Evolutionary conservation across 2,888 invertebrate genomes (phyloP).

Genomic region (Cephus pygmeus): DNA sequence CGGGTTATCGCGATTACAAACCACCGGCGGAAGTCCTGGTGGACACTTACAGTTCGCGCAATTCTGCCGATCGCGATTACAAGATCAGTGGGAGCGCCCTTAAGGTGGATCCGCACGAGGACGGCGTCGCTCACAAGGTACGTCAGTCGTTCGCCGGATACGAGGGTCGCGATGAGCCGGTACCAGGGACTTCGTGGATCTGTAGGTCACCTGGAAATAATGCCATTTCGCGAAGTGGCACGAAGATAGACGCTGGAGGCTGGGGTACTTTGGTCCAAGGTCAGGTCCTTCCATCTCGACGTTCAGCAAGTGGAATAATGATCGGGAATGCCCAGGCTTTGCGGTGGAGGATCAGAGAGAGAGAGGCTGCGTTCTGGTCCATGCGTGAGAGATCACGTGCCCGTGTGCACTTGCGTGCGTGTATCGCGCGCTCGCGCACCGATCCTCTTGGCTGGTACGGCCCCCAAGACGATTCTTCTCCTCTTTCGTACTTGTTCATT

Average conservation of each 20-base stretch:
- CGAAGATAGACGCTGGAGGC: neutral
- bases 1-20: conserved; percentile 83
- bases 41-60: conserved; percentile 42
- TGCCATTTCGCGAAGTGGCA: neutral
- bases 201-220: neutral
- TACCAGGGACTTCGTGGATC: neutral
- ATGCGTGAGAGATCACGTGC: neutral
- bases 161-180: no score
- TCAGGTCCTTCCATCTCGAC: conserved; percentile 28
- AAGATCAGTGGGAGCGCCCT: conserved; percentile 25
- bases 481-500: conserved; percentile 14
- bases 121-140: conserved; percentile 57
- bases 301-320: conserved; percentile 45
- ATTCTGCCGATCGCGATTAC: conserved; percentile 31
- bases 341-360: conserved; percentile 19
- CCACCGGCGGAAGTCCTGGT: conserved; percentile 77
- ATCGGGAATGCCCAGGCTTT: conserved; percentile 46
- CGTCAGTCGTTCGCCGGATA: neutral
- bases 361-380: neutral
- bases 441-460: conserved; percentile 30
- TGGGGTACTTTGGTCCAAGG: conserved; percentile 36
- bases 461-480: conserved; percentile 37
- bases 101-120: conserved; percentile 43
- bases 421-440: conserved; percentile 2
- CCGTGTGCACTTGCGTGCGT: neutral